Conservation (phyloP, 35 echinoderm and acorn worm species). For the Heliocidaris erythrogramma region DNA sequence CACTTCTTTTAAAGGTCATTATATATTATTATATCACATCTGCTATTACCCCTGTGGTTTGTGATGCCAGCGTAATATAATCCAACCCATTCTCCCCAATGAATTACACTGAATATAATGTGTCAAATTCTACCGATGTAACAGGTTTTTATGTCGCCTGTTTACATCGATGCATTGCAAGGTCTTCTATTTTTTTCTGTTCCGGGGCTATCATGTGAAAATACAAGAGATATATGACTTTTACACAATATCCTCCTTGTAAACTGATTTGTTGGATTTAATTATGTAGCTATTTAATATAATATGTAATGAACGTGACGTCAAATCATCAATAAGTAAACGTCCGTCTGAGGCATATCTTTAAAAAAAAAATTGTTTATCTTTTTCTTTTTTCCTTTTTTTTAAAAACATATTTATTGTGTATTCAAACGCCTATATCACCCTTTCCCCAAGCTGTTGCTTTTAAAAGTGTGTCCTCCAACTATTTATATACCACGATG, state of each 20-base stretch:
- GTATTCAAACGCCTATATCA: no score
- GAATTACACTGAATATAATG: neutral
- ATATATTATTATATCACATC: neutral
- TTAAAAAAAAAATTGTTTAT: no score
- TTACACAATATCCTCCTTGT: neutral
- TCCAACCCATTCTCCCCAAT: neutral
- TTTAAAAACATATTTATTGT: no score
- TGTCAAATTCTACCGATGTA: constrained; percentile 1
- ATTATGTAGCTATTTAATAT: no score
- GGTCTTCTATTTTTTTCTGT: neutral
- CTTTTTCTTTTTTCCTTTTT: no score
- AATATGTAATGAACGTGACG: no score
- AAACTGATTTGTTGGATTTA: neutral
- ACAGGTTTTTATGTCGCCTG: neutral
- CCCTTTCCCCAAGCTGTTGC: no score
- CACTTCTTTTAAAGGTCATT: constrained; percentile 12
- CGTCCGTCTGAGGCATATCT: no score
- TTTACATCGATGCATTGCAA: neutral
- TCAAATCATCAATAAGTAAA: no score
- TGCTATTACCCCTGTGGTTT: neutral
- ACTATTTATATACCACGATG: no score
- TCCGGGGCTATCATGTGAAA: neutral
- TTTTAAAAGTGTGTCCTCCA: no score
- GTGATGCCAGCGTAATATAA: neutral
- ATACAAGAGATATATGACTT: neutral